phyloP scores from a whole-genome alignment of 2,888 invertebrate genomes.

The Archips xylosteana region DNA sequence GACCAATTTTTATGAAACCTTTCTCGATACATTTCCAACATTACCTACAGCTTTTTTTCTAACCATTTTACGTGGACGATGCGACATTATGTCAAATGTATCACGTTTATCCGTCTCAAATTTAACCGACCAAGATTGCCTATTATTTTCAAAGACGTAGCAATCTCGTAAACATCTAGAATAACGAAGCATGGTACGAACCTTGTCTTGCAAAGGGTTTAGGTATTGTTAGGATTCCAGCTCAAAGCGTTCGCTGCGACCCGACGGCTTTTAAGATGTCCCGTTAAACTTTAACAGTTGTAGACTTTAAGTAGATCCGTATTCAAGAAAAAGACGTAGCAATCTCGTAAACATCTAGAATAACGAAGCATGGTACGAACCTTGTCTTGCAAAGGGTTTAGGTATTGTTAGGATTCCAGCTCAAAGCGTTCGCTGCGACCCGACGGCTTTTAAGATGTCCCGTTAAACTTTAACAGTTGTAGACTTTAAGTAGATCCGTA shows the following conservation, averaged over 20 bases:
- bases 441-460: neutral
- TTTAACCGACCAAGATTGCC: conserved; percentile 2
- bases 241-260: conserved; percentile 25
- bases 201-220: conserved; percentile 75
- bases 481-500: neutral
- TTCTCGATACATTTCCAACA: too few relatives aligned
- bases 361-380: conserved; percentile 67
- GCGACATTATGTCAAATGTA: conserved; percentile 5
- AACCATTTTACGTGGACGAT: neutral
- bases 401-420: conserved; percentile 29
- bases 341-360: conserved; percentile 34
- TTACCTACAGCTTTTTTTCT: too few relatives aligned
- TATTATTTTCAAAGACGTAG: conserved; percentile 27
- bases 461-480: neutral
- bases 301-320: neutral
- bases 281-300: neutral
- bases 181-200: conserved; percentile 64
- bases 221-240: conserved; percentile 30
- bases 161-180: conserved; percentile 30
- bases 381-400: conserved; percentile 73
- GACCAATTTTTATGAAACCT: too few relatives aligned
- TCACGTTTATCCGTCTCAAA: neutral
- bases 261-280: neutral
- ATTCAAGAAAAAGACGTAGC: neutral
- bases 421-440: conserved; percentile 25